phyloP scores from a whole-genome alignment of 2,113 vertebrate species.

The Lagopus leucura region DNA sequence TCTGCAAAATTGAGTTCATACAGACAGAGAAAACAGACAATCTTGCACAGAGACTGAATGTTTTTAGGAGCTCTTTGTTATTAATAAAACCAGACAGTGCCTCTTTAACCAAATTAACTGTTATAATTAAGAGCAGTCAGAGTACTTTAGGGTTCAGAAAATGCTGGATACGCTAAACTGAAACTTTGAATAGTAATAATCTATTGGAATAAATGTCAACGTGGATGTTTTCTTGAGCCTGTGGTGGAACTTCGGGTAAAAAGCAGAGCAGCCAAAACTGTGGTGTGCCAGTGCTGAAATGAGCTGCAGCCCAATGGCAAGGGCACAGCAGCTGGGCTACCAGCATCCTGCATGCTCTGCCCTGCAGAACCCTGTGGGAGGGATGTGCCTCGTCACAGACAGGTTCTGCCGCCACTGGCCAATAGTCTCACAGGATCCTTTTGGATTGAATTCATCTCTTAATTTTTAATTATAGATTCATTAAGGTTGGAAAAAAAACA shows the following conservation, averaged over 20 bases:
- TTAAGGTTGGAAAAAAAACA: too few relatives aligned
- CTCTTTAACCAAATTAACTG: not conserved
- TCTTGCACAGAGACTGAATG: not conserved
- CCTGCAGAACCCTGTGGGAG: not conserved
- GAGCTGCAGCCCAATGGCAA: not conserved
- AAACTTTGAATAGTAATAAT: not conserved
- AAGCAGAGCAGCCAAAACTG: not conserved
- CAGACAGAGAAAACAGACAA: not conserved
- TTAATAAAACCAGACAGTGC: not conserved
- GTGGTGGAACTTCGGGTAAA: not conserved
- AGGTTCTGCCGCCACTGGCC: too few relatives aligned
- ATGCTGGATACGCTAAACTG: too few relatives aligned
- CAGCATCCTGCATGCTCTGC: not conserved
- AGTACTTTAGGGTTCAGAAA: not conserved
- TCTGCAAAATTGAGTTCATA: not conserved
- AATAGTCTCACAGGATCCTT: not conserved
- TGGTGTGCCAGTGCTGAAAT: too few relatives aligned
- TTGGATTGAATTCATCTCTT: not conserved
- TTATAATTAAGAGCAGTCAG: not conserved
- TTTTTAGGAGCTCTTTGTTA: not conserved
- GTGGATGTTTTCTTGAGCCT: too few relatives aligned
- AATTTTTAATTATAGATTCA: not conserved
- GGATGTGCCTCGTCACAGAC: too few relatives aligned
- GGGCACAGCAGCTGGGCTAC: not conserved
- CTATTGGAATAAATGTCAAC: too few relatives aligned